Percentiles rank a stretch among this genome's conserved stretches.
Conservation (phyloP, 2,888 invertebrate genomes). For the Gisinianus flammeolus region DNA sequence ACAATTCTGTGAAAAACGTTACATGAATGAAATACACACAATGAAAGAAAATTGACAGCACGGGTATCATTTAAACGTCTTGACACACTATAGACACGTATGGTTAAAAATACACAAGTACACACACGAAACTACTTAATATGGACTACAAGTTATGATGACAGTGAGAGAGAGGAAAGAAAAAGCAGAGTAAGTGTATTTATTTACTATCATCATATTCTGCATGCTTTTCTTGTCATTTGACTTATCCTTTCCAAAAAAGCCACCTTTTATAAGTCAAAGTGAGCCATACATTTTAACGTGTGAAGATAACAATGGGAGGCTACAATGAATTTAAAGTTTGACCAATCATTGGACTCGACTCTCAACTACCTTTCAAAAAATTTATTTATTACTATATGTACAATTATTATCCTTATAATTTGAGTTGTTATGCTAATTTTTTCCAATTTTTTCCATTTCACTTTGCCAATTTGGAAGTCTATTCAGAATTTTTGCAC, state of each 20-base stretch:
- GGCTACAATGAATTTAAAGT: neutral
- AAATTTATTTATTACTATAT: neutral
- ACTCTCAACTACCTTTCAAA: neutral
- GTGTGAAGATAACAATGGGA: conserved; percentile 12
- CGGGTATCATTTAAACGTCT: too few species aligned
- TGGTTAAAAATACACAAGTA: neutral
- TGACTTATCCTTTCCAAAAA: neutral
- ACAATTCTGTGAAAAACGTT: neutral
- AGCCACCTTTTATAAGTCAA: neutral
- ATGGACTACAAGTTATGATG: neutral
- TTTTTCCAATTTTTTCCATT: neutral
- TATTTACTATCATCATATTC: neutral
- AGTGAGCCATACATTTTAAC: neutral
- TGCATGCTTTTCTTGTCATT: neutral
- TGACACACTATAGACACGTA: neutral
- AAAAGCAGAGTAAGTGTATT: neutral
- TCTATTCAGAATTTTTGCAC: neutral
- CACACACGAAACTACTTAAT: neutral
- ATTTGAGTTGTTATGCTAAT: neutral
- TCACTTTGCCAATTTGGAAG: neutral
- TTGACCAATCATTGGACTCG: conserved; percentile 11
- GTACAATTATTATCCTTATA: neutral
- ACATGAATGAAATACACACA: too few species aligned
- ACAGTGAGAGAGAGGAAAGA: neutral
- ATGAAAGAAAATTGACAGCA: too few species aligned